A percentile compares a stretch with the other conserved stretches of the same genome.
Conservation (phyloP, 30 jellyfish, hydroid and myxozoan species). For the Haliclystus octoradiatus region DNA sequence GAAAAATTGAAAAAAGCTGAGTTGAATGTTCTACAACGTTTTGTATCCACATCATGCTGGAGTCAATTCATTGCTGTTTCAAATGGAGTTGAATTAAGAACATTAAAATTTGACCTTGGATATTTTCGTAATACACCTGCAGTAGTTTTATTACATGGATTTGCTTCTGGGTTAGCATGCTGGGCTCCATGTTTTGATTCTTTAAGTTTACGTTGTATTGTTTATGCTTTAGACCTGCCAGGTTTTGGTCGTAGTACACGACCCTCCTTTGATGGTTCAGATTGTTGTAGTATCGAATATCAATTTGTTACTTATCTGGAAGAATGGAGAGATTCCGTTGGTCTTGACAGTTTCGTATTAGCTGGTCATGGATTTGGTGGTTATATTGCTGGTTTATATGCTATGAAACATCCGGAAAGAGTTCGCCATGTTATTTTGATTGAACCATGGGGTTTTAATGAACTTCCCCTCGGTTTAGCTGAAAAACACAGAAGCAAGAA, state of each 20-base stretch:
- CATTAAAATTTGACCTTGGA: constrained; percentile 60
- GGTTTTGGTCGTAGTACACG: constrained; percentile 97
- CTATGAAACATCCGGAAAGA: constrained; percentile 66
- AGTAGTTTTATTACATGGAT: constrained; percentile 74
- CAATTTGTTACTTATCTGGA: constrained; percentile 62
- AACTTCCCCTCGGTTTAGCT: constrained; percentile 26
- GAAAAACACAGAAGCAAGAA: not conserved
- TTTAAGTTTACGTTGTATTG: constrained; percentile 39
- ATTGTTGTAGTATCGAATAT: constrained; percentile 42
- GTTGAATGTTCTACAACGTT: constrained; percentile 38
- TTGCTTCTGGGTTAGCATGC: constrained; percentile 84
- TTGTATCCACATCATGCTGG: constrained; percentile 50
- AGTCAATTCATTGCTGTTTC: constrained; percentile 65
- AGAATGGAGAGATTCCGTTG: constrained; percentile 89
- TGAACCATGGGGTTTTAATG: constrained; percentile 99
- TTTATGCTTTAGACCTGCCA: constrained; percentile 83
- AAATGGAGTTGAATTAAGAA: constrained; percentile 56
- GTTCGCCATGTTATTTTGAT: constrained; percentile 57
- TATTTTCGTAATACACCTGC: constrained; percentile 35
- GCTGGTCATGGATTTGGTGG: constrained; percentile 99
- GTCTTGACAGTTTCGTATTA: constrained; percentile 44
- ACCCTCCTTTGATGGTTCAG: constrained; percentile 41
- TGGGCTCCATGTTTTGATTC: constrained; percentile 84
- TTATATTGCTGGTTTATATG: constrained; percentile 59
- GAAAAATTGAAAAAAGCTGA: constrained; percentile 41